Base-by-base conservation (phyloP, 2,888 invertebrate species). In the Pseudanteris insignis region DNA sequence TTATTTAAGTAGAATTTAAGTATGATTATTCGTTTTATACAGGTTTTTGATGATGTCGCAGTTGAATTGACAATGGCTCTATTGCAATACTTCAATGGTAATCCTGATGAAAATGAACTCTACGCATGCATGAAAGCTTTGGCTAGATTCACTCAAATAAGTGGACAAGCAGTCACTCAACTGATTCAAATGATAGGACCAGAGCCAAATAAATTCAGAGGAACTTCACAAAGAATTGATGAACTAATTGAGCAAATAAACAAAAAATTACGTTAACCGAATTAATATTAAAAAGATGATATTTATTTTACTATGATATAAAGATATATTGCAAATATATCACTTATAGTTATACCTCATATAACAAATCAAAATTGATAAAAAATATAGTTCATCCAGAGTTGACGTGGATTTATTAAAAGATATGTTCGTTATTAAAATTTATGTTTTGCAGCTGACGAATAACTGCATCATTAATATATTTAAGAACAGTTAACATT, bases 31-130 rank as follows among this genome's bases (percentile, higher is more conserved):
- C 32, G 11, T 53, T 53, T 46, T 15, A 5, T 36, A 12, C 80
- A 94, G 94, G 93, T 94, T 53, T 95, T 95, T 81, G 95, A 95
- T 81, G 95, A 95, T 81, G 89, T 94, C 47, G 93, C 94, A 57
- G 92, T 94, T 53, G 95, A 95, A 82, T 82, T 95, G 76, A 88
- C 92, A 33, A 92, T 95, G 91, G 94, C 94, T 41, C 83, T 94
- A 72, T 85, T 95, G 66, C 94, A 95, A 83, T 93, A 89, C 82
- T 89, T 94, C 83, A 89, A 89, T 75, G 86, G 86, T 48, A 89
- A 87, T 75, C 91, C 92, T 15, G 81, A 81, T 21, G 94, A 94
- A 82, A 91, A 92, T 76, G 87, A 89, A 68, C 84, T 91, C 70
- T 91, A 84, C 83, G 87, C 92, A 64, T 88, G 89, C 63, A 85